Base-by-base conservation (phyloP, 1,140 invertebrate species). In the Drosophila suzukii region DNA sequence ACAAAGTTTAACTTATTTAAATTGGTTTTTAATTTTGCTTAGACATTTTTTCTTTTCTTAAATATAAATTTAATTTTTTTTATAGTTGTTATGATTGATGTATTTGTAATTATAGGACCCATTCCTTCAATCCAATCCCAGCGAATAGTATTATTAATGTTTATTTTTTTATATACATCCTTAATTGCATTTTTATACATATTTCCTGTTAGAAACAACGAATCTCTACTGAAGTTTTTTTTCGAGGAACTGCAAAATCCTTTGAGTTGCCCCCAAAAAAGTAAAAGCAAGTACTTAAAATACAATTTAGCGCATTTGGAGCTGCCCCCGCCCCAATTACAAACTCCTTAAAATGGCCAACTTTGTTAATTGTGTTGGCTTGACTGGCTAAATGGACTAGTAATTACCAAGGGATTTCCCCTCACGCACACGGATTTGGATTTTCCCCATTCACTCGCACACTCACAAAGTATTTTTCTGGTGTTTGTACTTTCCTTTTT, bases 311-410 rank as follows among this genome's bases (percentile, higher is more conserved):
- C 39, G 12, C 55, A 39, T 60, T 61, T 30, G 39, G 32, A 38
- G 36, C 12, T 39, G n/a, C 47, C 34, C 65, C 41, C 30, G 65
- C 38, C 32, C 38, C 65, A 68, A 66, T 68, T 68, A 65, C 27
- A 44, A 67, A 51, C 65, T 68, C 65, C 61, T 66, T 66, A 66
- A 68, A 68, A 66, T 68, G 65, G 56, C 54, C 71, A 72, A 51
- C 70, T 61, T 73, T 72, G 67, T 73, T 73, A 73, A 73, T 72
- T 73, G 55, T 73, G 67, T 70, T 60, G 54, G 54, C 30, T 41
- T 58, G 46, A 46, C 56, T 59, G 39, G 49, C 67, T 73, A 59
- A 73, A 73, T 73, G 70, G 67, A 73, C 67, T 59, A 72, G 67
- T 59, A 72, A 73, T 73, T 72, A 61, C 67, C 49, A 73, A n/a